Base-by-base conservation (phyloP, 92 coral and sea anemone genomes). In the Scolanthus callimorphus region DNA sequence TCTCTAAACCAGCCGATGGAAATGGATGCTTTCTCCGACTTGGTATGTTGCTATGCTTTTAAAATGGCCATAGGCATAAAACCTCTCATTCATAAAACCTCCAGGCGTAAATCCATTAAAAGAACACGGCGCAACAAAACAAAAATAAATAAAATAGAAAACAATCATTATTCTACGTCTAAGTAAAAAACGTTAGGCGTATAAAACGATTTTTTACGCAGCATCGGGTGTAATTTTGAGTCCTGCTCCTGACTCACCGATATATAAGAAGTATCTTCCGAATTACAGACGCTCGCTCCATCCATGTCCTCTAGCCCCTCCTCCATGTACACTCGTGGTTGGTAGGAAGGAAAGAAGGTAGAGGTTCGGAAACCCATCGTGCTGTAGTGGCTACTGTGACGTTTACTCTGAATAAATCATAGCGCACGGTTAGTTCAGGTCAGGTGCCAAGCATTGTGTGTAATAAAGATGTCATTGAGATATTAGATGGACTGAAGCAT, bases 331-430 rank as follows among this genome's bases (percentile, higher is more conserved):
- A 91, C 96, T 29, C 90, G 89, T 2, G 97, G 97, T 73, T 82
- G 95, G 45, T 91, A 91, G 19, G 95, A 87, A 25, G 97, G 97
- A 59, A 91, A 91, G 54, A 91, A 91, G 6, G 97, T 91, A 10
- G 97, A 91, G 69, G 81, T 87, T 9, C 89, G 88, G 67, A 91
- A 91, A 20, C 91, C 88, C 55, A 91, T 66, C 15, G 87, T 82
- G 22, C 79, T 82, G 53, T 89, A 85, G 41, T 89, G 79, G 4
- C 77, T 58, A 3, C 85, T 61, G n/a, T n/a, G n/a, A 38, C 89
- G 69, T 55, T 73, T 83, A 53, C 77, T 69, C n/a, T n/a, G n/a
- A 80, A 74, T 55, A 39, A 65, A 29, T 6, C 3, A 17, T 21
- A 51, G 17, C 38, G 6, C 26, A n/a, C 15, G 20, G 28, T 28